Conservation (phyloP, 2,888 invertebrate species). For the Limnephilus lunatus region DNA sequence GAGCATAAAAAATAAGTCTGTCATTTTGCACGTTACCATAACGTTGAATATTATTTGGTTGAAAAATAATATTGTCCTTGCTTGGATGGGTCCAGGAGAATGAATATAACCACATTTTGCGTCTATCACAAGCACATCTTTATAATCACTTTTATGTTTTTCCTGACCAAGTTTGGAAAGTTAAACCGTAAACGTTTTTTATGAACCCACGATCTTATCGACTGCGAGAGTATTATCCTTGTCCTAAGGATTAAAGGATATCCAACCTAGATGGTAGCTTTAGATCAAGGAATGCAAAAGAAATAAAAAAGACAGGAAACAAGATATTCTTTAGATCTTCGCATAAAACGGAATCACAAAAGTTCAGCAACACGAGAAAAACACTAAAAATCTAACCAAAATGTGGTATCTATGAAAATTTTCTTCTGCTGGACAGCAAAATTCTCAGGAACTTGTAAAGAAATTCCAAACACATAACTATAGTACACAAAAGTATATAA, state of each 20-base stretch:
- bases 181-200: slow-evolving; percentile 44
- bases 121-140: background rate
- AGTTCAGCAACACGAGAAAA: background rate
- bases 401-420: background rate
- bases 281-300: slow-evolving; percentile 22
- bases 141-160: slow-evolving; percentile 38
- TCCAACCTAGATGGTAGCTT: slow-evolving; percentile 1
- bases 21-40: background rate
- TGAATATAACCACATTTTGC: background rate
- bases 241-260: background rate
- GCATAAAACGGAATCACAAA: background rate
- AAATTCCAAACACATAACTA: too few relatives aligned
- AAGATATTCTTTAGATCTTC: background rate
- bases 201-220: slow-evolving; percentile 47
- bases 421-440: too few relatives aligned
- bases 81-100: background rate
- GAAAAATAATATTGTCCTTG: background rate
- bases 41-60: background rate
- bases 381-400: background rate
- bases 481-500: too few relatives aligned
- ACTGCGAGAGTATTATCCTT: slow-evolving; percentile 21
- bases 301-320: background rate
- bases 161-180: slow-evolving; percentile 37
- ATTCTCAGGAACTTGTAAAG: too few relatives aligned
- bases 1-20: too few relatives aligned